Base-by-base conservation (phyloP, 2,888 invertebrate genomes). In the Diarsia rubi region DNA sequence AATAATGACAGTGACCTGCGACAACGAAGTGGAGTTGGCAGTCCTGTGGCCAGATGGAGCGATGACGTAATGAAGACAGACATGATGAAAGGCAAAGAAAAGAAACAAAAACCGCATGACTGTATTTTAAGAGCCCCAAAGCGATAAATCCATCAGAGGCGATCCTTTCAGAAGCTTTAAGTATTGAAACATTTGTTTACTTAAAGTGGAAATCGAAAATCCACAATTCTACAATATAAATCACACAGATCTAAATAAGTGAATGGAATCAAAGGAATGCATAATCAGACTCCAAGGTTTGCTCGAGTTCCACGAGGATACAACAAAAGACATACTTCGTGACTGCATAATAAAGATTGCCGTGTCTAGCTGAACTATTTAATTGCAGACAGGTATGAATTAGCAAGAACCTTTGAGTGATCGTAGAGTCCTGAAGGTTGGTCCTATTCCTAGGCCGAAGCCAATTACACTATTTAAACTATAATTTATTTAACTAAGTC, bases 271-370 rank as follows among this genome's bases (percentile, higher is more conserved):
- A 83, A 87, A 87, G 84, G 84, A 83, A 88, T 84, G 82, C 83
- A 71, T 77, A 78, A 85, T 75, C 77, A 82, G 84, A 76, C 69
- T 84, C 80, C 90, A 91, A 91, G 91, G 92, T 84, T 84, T 72
- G 75, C 73, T 69, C 60, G 42, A 83, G 79, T 78, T 83, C 67
- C 75, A 76, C 82, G 87, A 88, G 84, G 87, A 88, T 88, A 88
- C 84, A 79, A 85, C 62, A 82, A 84, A 73, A 82, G 79, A 85
- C 79, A 80, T 68, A 75, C 78, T 83, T 88, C 89, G 91, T 91
- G 91, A 90, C 90, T 79, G 73, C 66, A 76, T 80, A 87, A 86
- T 90, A 88, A 88, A 89, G 81, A 83, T 82, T 77, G 67, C 65
- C 21, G 82, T 83, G 75, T 81, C 67, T 63, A 76, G 65, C 79